A percentile compares a stretch with the other conserved stretches of the same genome.
Evolutionary conservation across 2,113 vertebrate genomes (phyloP).

Genomic region (Nicator chloris): DNA sequence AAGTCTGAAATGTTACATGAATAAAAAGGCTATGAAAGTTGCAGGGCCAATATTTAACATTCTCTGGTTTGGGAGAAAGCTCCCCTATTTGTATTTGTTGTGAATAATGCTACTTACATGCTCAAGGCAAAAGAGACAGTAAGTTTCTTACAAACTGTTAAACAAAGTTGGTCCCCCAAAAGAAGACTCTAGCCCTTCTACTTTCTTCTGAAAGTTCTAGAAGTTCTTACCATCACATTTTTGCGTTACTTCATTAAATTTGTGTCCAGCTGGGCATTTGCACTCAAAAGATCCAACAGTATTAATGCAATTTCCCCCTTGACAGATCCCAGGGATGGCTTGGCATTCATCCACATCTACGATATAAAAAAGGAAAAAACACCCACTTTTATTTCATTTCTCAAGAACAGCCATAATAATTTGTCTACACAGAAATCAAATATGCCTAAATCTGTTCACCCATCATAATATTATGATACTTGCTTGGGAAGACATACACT

Average conservation of each 20-base stretch:
- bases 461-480: constrained; percentile 28
- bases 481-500: neutral
- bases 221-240: constrained; percentile 95
- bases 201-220: neutral
- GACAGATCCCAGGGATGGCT: constrained; percentile 97
- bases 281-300: constrained; percentile 99
- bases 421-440: constrained; percentile 42
- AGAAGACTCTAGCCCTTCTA: neutral
- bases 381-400: constrained; percentile 47
- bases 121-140: neutral
- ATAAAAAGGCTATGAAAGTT: constrained; percentile 24
- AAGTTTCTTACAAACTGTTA: neutral
- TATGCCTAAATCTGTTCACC: neutral
- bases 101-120: constrained; percentile 17
- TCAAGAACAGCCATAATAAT: constrained; percentile 44
- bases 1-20: neutral
- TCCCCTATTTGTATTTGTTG: neutral
- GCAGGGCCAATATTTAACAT: neutral
- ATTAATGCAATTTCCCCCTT: constrained; percentile 98
- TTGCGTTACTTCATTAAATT: constrained; percentile 95
- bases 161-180: neutral
- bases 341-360: constrained; percentile 99
- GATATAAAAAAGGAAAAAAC: constrained; percentile 43
- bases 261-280: constrained; percentile 98
- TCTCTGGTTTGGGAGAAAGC: constrained; percentile 20